A percentile compares a stretch with the other conserved stretches of the same genome.
phyloP scores from a whole-genome alignment of 2,888 invertebrate species.

The Steinernema carpocapsae region DNA sequence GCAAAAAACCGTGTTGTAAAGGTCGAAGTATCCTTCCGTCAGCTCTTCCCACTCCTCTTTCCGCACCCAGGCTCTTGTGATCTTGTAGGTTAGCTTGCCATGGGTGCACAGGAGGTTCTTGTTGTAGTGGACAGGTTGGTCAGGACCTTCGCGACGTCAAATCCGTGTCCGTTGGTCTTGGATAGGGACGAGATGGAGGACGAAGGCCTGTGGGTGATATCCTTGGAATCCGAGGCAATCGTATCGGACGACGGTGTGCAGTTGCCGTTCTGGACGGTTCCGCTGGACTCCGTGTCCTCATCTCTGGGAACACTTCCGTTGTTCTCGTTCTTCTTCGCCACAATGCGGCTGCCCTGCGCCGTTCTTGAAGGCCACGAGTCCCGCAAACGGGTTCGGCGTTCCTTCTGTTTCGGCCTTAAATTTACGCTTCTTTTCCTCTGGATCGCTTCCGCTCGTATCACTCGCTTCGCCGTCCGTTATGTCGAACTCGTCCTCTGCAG shows the following conservation, averaged over 20 bases:
- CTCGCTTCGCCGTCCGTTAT: slow-evolving; percentile 14
- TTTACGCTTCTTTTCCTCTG: neutral
- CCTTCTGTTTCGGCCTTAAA: neutral
- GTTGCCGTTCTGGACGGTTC: slow-evolving; percentile 1
- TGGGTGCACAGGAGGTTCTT: slow-evolving; percentile 43
- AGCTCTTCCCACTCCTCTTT: slow-evolving; percentile 58
- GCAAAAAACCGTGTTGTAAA: slow-evolving; percentile 26
- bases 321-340: neutral
- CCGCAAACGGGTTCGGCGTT: neutral
- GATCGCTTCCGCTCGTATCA: neutral
- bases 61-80: slow-evolving; percentile 44
- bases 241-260: slow-evolving; percentile 20
- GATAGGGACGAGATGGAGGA: slow-evolving; percentile 5
- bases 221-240: neutral
- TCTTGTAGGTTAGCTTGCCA: slow-evolving; percentile 39
- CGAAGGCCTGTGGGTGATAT: neutral
- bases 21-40: slow-evolving; percentile 41
- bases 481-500: slow-evolving; percentile 22
- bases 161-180: neutral
- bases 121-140: slow-evolving; percentile 42
- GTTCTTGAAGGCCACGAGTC: neutral
- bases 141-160: neutral
- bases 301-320: neutral
- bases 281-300: neutral
- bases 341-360: neutral